Evolutionary conservation across 2,888 invertebrate genomes (phyloP), one percentile per base, ranked within the genome.

Genomic region (Andrena praecox): DNA sequence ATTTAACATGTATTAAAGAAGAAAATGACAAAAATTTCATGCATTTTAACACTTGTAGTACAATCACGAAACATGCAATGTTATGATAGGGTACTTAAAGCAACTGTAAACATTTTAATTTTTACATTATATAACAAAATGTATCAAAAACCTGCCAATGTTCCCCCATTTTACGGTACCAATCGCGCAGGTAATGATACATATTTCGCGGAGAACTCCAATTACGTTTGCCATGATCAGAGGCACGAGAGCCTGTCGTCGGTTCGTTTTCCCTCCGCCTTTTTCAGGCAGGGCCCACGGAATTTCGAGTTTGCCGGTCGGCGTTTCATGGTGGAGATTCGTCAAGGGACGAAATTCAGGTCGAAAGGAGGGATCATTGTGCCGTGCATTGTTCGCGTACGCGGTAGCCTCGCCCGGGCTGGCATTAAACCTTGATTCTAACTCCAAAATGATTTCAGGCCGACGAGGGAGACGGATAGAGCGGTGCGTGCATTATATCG

Each of bases 391-490:
- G 87, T 88, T 88, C 89, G 29, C 78, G 66, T 83, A 85, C 59
- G 48, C 87, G 86, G 82, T 87, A 87, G 82, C 80, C 66, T 60
- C 52, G 20, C 48, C 73, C 63, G n/a, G 87, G 89, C 88, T 87
- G 81, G 87, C 89, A 89, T 89, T 86, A 89, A 87, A 80, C 86
- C 85, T 87, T 89, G 91, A 91, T 91, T 90, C 88, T 90, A 90
- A 91, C 92, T 92, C 63, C 74, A 77, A 89, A 86, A 91, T 90
- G 87, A 92, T 92, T 91, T 83, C 75, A 67, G 80, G 80, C 33
- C 64, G 27, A 35, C 33, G 70, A 75, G 77, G 66, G 66, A 59
- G 50, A 59, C 5, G 27, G 6, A 27, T 16, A 10, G 33, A 64
- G 50, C 12, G n/a, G 42, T 42, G 12, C 42, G 12, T 42, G 42